Evolutionary conservation across 1,140 invertebrate genomes (phyloP), one percentile per base, ranked within the genome.

Genomic region (Hydropsyche tenuis): DNA sequence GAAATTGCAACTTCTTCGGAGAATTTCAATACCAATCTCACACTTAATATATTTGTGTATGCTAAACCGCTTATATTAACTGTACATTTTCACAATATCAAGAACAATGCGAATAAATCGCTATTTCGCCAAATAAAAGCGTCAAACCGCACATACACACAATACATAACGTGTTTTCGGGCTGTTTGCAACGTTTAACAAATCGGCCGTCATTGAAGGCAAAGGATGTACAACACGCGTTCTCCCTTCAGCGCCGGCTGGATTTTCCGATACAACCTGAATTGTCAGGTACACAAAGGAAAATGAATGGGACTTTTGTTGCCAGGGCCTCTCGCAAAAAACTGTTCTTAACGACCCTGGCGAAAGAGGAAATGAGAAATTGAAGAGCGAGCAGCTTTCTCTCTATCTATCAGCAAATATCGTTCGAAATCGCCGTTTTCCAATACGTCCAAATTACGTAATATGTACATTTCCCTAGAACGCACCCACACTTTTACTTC

Each of bases 281-380:
- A 70, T 70, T 70, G 68, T 70, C 68, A 70, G 68, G 51, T 56
- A 30, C 68, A 70, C 68, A 70, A 70, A 56, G 30, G 68, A 56
- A 70, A 70, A 70, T 70, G 68, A 70, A 70, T 70, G 25, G 68
- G 51, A 70, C 48, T 56, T 70, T 70, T 56, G 48, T 68, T 68
- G 65, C 6, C 20, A 23, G 30, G 51, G 51, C 23, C 46, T 46
- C 27, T 25, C 30, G 51, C 23, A 70, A 70, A 70, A 70, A 70
- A 69, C n/a, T 20, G 48, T 42, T 70, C n/a, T 70, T 56, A 70
- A 70, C 68, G 65, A 68, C 23, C 65, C 65, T 12, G 4, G 46
- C 18, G 23, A 48, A 68, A 68, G 48, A 43, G 65, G 65, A 68
- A 68, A 68, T 68, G 65, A 68, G 46, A 51, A 68, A 68, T 68